Evolutionary conservation across 2,797 vertebrate species (phyloP), one percentile per base, ranked within the genome.

Genomic region (Acanthornis magna): DNA sequence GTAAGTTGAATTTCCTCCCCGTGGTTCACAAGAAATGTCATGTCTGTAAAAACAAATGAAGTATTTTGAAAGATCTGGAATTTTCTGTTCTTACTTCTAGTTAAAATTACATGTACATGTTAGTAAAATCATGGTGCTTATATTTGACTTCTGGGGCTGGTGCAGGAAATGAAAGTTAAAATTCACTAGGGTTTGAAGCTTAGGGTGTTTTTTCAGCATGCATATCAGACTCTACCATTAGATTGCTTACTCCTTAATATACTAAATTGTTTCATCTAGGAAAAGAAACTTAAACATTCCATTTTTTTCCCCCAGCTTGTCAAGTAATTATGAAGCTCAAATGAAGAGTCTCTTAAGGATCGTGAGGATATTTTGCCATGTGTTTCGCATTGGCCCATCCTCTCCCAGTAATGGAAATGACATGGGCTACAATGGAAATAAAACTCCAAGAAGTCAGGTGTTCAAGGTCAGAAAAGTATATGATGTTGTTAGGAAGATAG

Each of bases 401-500:
- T 99, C 99, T 58, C 99, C 99, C 55, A 99, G 98, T 98, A 99
- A 98, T 90, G 99, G 99, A 95, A 99, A 99, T 45, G 99, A 99
- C 97, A 99, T 99, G 99, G 99, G 98, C 95, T 99, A 99, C 98
- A 99, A 99, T 65, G 99, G 99, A 94, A 99, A 99, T 98, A 99
- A 99, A 98, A 99, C 99, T 30, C 98, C 98, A 77, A 99, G 99
- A 97, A 99, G 98, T 98, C 99, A 99, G 97, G 99, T 99, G 92
- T 99, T 99, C 97, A 99, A 99, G 99, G 99, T 99, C 95, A 98
- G 98, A 96, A 97, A 98, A 97, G 95, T 98, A 97, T 97, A 95
- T 98, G 97, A 97, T 92, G 74, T 97, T 97, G 92, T 98, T 98
- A 98, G 97, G 97, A 98, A 97, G 98, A 97, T 97, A 97, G 96